phyloP scores from a whole-genome alignment of 1,140 invertebrate genomes.

The Drosophila kohkoa region DNA sequence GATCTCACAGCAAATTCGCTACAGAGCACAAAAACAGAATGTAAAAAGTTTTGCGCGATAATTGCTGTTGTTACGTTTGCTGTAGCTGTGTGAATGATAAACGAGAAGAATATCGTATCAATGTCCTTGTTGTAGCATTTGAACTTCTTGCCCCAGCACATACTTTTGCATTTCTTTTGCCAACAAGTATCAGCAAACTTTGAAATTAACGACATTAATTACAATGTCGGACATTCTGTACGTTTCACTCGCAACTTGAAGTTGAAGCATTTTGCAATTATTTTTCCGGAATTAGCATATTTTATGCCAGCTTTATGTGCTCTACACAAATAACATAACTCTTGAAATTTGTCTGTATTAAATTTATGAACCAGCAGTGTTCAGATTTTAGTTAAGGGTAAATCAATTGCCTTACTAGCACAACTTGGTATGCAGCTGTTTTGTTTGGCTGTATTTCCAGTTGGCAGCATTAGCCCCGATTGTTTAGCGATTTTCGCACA shows the following conservation, averaged over 20 bases:
- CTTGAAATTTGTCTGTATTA: neutral
- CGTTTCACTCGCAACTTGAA: neutral
- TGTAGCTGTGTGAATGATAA: slow-evolving; percentile 25
- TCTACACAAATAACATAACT: neutral
- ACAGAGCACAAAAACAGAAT: slow-evolving; percentile 6
- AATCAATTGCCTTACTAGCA: neutral
- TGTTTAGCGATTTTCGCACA: slow-evolving; percentile 24
- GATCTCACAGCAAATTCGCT: neutral
- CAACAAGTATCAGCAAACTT: slow-evolving; percentile 46
- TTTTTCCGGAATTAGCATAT: slow-evolving; percentile 1
- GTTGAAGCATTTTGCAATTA: slow-evolving; percentile 6
- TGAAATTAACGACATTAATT: slow-evolving; percentile 57
- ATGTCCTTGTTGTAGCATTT: slow-evolving; percentile 13
- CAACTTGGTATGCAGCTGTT: neutral
- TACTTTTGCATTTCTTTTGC: slow-evolving; percentile 19
- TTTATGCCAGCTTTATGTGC: neutral
- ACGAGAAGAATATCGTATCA: slow-evolving; percentile 7
- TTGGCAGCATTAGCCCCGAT: neutral
- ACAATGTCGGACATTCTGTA: slow-evolving; percentile 27
- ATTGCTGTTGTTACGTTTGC: slow-evolving; percentile 20
- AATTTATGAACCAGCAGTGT: neutral
- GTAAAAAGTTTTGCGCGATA: slow-evolving; percentile 29
- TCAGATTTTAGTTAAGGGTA: slow-evolving; percentile 30
- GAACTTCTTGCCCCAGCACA: neutral
- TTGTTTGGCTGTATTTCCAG: neutral